phyloP scores from a whole-genome alignment of 2,113 vertebrate species.

The Rhea pennata region DNA sequence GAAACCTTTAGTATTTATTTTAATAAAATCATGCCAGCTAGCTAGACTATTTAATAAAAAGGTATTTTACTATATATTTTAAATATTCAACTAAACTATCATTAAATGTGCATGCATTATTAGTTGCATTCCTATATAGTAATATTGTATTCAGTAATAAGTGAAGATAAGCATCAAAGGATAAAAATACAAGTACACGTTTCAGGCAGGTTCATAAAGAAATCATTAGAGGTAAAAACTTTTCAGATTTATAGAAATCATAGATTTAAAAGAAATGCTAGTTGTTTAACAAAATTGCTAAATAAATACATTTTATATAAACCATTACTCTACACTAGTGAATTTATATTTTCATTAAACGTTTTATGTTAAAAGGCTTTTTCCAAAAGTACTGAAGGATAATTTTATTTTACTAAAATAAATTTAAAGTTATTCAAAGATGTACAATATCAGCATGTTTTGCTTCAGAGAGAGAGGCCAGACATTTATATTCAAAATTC shows the following conservation, averaged over 20 bases:
- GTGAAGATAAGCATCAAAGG: neutral
- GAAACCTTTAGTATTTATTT: neutral
- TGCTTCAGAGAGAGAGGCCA: neutral
- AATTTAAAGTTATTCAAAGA: neutral
- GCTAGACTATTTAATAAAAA: neutral
- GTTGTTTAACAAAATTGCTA: neutral
- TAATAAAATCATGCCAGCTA: neutral
- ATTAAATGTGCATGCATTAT: neutral
- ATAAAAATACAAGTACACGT: neutral
- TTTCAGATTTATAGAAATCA: neutral
- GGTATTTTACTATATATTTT: neutral
- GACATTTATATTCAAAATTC: neutral
- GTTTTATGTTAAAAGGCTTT: neutral
- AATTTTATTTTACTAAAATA: neutral
- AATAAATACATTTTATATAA: neutral
- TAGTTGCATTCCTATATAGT: neutral
- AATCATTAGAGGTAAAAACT: neutral
- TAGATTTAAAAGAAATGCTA: neutral
- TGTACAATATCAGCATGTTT: neutral
- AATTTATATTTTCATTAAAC: neutral
- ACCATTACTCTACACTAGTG: neutral
- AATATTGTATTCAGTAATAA: neutral
- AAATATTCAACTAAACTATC: neutral
- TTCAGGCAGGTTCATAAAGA: neutral
- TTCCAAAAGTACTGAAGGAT: neutral